Percentiles rank a stretch among this genome's conserved stretches.
These are phyloP conservation scores for Temnothorax longispinosus DNA, from an alignment of 1,140 invertebrate species.

Conservation along the genomic window DNA sequence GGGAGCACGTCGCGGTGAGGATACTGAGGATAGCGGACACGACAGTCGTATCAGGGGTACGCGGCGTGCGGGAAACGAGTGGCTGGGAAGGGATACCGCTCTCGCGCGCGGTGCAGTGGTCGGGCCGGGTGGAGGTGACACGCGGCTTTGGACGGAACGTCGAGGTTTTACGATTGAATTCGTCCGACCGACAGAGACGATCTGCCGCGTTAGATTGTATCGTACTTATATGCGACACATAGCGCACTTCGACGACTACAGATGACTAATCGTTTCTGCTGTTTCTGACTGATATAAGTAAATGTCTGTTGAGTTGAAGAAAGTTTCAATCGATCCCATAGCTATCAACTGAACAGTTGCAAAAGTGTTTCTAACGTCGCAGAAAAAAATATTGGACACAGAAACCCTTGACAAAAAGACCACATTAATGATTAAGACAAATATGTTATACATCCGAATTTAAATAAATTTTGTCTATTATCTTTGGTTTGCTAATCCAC, in stretches of 20 bases:
- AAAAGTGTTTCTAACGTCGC: no score
- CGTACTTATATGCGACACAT: background rate
- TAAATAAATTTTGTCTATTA: no score
- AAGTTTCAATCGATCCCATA: no score
- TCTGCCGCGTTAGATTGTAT: conserved; percentile 22
- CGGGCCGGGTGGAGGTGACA: conserved; percentile 44
- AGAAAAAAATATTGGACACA: no score
- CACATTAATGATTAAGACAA: no score
- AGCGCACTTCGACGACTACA: background rate
- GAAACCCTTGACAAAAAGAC: no score
- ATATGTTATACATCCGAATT: no score
- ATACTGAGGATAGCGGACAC: conserved; percentile 29
- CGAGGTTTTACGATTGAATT: conserved; percentile 71
- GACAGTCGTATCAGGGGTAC: conserved; percentile 34
- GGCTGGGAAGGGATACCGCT: conserved; percentile 16
- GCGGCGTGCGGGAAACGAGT: conserved; percentile 4
- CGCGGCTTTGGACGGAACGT: conserved; percentile 53
- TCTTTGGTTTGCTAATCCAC: no score
- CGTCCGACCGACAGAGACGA: conserved; percentile 45
- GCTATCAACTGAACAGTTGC: no score
- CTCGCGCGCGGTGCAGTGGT: conserved; percentile 55
- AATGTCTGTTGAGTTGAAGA: no score
- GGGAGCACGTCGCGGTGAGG: conserved; percentile 58
- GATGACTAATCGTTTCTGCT: no score
- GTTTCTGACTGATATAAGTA: no score